phyloP scores from a whole-genome alignment of 1,140 invertebrate genomes.

The Muscidifurax raptorellus region DNA sequence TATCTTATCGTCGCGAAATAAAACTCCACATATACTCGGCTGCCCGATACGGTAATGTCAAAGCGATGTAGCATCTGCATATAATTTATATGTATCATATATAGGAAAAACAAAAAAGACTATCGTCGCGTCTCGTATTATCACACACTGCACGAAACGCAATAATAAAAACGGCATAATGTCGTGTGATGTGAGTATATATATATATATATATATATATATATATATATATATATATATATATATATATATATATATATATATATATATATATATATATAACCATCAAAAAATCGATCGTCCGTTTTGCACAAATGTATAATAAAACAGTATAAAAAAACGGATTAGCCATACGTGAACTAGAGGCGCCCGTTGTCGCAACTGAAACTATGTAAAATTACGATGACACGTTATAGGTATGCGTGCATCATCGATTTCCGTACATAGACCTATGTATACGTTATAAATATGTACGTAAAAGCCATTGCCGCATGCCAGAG shows the following conservation, averaged over 20 bases:
- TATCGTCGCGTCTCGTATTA: background rate
- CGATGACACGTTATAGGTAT: background rate
- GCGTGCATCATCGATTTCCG: background rate
- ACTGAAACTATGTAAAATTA: no score
- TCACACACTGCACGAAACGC: no score
- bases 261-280: background rate
- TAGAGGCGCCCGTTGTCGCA: no score
- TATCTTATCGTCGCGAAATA: conserved; percentile 14
- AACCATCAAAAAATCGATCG: background rate
- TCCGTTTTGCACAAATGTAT: conserved; percentile 1
- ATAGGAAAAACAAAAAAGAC: no score
- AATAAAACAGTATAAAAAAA: conserved; percentile 39
- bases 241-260: no score
- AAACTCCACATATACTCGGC: background rate
- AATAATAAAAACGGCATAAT: no score
- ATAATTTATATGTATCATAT: no score
- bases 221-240: no score
- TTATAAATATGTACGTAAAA: conserved; percentile 9
- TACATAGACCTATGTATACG: background rate
- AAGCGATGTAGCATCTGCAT: background rate
- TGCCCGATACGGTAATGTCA: background rate
- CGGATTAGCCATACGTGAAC: background rate
- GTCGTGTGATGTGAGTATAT: no score
- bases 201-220: no score
- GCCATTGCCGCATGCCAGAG: conserved; percentile 41